Evolutionary conservation across 1,140 invertebrate species (phyloP).

Genomic region (Tetramorium parvispinum): DNA sequence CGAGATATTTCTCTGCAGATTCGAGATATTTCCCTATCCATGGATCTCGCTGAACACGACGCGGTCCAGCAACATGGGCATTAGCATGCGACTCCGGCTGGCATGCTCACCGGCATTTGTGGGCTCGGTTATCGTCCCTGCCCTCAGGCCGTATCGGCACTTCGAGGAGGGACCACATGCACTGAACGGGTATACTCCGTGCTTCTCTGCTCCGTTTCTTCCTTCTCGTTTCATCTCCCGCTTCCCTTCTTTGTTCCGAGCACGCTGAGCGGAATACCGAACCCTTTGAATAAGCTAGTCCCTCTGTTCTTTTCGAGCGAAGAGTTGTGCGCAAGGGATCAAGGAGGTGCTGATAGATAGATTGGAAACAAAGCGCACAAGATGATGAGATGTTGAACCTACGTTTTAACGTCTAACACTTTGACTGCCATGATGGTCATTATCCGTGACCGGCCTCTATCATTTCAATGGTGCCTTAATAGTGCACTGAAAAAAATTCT

Average conservation of each 20-base stretch:
- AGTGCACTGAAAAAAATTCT: neutral
- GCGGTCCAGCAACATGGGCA: conserved; percentile 68
- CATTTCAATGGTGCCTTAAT: neutral
- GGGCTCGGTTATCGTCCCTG: conserved; percentile 68
- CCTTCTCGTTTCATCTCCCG: conserved; percentile 2
- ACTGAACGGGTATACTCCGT: conserved; percentile 7
- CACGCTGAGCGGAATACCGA: neutral
- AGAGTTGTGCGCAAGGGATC: conserved; percentile 11
- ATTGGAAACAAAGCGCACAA: neutral
- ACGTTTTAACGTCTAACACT: neutral
- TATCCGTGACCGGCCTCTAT: neutral
- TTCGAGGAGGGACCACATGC: conserved; percentile 11
- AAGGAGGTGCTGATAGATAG: neutral
- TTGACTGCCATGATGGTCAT: neutral
- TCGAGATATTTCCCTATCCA: conserved; percentile 76
- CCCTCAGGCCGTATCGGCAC: conserved; percentile 30
- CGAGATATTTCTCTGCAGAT: conserved; percentile 62
- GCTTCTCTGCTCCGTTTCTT: conserved; percentile 5
- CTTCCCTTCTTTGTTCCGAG: conserved; percentile 6
- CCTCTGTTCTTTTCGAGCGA: conserved; percentile 11
- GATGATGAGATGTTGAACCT: neutral
- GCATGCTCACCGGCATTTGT: conserved; percentile 73
- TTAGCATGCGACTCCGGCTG: conserved; percentile 74
- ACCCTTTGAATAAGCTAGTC: neutral
- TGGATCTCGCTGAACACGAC: conserved; percentile 73